Base-by-base conservation (phyloP, 2,888 invertebrate genomes). In the Tachina lurida region DNA sequence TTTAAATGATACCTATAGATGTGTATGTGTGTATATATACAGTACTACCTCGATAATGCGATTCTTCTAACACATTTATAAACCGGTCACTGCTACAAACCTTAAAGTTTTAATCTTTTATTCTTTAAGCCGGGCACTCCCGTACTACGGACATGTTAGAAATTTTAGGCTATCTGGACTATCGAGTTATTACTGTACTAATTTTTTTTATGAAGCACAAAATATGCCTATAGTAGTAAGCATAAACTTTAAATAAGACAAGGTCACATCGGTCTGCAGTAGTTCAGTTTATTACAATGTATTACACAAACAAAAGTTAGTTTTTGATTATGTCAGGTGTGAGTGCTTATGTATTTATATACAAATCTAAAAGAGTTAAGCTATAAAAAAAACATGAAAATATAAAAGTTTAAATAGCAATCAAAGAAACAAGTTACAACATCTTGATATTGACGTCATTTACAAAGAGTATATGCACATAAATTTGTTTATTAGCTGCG, bases 401-500 rank as follows among this genome's bases (percentile, higher is more conserved):
- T 47, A 45, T 47, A 19, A 60, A 45, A 19, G 12, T 31, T 45
- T 39, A 65, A 31, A 58, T 45, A 49, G 31, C 17, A 22, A 22
- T 15, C n/a, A 84, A 58, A 62, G 56, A 71, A 75, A 85, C 56
- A 75, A 63, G 75, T 75, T 86, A 78, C 70, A 71, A 75, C 60
- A 75, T 86, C 52, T 82, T 73, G 9, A 41, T 47, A 31, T 31
- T 86, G 85, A 86, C 78, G 75, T 86, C 75, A 82, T 75, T 79
- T 75, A 41, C 1, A 62, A 39, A 60, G 41, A 62, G 47, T 9
- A 68, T 17, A 17, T n/a, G 49, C 12, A 10, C 7, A 31, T 31
- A 31, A 31, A 10, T 58, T 58, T 31, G 10, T 58, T 31, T 31
- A 13, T n/a, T 31, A 31, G 31, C 31, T 31, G 31, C 31, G 31